A percentile compares a stretch with the other conserved stretches of the same genome.
Evolutionary conservation across 2,797 vertebrate species (phyloP).

Genomic region (Bryconaethiops microstoma): DNA sequence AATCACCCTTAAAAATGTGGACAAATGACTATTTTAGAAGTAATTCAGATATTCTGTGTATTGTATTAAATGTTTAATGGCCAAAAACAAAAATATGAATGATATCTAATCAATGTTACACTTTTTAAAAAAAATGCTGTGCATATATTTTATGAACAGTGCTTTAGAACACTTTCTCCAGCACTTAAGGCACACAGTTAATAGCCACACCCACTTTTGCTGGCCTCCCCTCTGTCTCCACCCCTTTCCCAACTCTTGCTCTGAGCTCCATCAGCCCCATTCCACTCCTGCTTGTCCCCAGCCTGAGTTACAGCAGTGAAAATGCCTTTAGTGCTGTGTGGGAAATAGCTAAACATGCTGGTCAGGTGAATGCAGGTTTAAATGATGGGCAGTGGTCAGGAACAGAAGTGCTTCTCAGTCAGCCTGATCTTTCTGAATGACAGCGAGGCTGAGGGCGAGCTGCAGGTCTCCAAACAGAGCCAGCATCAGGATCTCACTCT

Average conservation of each 20-base stretch:
- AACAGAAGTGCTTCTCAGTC: slow-evolving; percentile 53
- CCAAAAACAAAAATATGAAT: no score
- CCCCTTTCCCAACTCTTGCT: slow-evolving; percentile 18
- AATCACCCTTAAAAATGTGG: no score
- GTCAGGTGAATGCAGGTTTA: background rate
- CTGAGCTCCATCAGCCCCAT: slow-evolving; percentile 11
- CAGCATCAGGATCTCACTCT: slow-evolving; percentile 66
- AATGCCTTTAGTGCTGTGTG: background rate
- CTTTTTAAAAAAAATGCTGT: no score
- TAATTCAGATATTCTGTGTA: no score
- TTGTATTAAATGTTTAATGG: no score
- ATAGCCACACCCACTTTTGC: background rate
- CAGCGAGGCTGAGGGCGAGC: slow-evolving; percentile 43
- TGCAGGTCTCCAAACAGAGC: slow-evolving; percentile 49
- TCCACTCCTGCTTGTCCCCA: slow-evolving; percentile 1
- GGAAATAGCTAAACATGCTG: background rate
- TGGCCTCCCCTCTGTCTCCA: slow-evolving; percentile 10
- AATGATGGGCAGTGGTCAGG: slow-evolving; percentile 49
- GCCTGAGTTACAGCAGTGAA: background rate
- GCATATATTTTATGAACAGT: no score
- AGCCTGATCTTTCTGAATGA: slow-evolving; percentile 58
- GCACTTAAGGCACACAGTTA: no score
- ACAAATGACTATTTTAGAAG: no score
- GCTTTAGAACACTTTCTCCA: background rate
- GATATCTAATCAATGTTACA: no score